Evolutionary conservation across 2,113 vertebrate genomes (phyloP).

Genomic region (Beaufortia kweichowensis): DNA sequence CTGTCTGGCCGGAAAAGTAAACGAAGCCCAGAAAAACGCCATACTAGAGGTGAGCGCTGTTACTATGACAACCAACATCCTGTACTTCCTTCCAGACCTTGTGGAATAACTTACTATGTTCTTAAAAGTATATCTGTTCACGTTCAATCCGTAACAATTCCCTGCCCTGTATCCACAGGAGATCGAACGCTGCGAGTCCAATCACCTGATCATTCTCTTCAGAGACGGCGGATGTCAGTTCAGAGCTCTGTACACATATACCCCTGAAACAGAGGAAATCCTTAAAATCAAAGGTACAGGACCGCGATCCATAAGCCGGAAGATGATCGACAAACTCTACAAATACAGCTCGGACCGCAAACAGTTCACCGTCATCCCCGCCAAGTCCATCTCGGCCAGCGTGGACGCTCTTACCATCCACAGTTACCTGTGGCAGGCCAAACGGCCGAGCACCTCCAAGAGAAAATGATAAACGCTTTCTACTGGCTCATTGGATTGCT

Average conservation of each 20-base stretch:
- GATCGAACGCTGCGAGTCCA: slow-evolving; percentile 92
- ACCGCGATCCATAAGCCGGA: slow-evolving; percentile 84
- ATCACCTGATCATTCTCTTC: slow-evolving; percentile 96
- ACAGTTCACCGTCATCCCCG: slow-evolving; percentile 91
- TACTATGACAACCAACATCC: neutral
- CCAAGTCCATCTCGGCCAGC: slow-evolving; percentile 92
- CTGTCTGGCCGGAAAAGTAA: slow-evolving; percentile 95
- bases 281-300: slow-evolving; percentile 88
- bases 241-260: slow-evolving; percentile 87
- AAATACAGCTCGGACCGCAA: slow-evolving; percentile 98
- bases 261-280: slow-evolving; percentile 89
- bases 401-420: slow-evolving; percentile 96
- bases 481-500: neutral
- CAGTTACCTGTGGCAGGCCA: slow-evolving; percentile 92
- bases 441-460: slow-evolving; percentile 84
- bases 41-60: slow-evolving; percentile 82
- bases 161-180: slow-evolving; percentile 72
- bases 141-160: neutral
- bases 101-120: no score
- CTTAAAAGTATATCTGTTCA: neutral
- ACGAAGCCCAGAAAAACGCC: slow-evolving; percentile 88
- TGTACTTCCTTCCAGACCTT: no score
- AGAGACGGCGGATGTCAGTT: slow-evolving; percentile 94
- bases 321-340: slow-evolving; percentile 96
- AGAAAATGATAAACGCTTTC: slow-evolving; percentile 69